A percentile compares a stretch with the other conserved stretches of the same genome.
phyloP scores from a whole-genome alignment of 2,113 vertebrate species.

The Notechis scutatus region DNA sequence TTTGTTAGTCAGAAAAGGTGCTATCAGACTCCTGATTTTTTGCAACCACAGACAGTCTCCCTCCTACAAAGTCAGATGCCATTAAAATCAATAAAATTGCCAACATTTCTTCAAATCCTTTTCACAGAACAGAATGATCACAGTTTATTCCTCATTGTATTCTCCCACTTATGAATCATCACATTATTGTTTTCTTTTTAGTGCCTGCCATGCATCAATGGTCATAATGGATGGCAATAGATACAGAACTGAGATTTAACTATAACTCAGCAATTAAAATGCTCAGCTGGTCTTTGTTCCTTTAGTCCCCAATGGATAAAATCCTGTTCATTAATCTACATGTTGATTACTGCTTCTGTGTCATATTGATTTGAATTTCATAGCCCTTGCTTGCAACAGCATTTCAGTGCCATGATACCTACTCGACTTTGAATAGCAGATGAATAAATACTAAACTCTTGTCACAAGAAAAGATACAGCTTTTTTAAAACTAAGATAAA shows the following conservation, averaged over 20 bases:
- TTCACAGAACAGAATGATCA: constrained; percentile 50
- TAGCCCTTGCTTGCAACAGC: constrained; percentile 50
- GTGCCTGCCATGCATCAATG: constrained; percentile 67
- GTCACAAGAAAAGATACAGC: constrained; percentile 13
- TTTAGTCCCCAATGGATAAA: constrained; percentile 62
- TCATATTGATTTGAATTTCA: constrained; percentile 70
- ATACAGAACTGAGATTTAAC: constrained; percentile 70
- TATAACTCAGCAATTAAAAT: constrained; percentile 77
- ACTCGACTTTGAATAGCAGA: constrained; percentile 29
- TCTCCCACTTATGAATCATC: constrained; percentile 64
- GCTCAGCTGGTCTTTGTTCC: constrained; percentile 71
- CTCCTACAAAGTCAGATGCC: constrained; percentile 15
- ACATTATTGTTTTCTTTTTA: constrained; percentile 67
- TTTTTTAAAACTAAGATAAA: constrained; percentile 18
- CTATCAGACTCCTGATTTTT: background rate
- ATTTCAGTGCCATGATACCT: constrained; percentile 53
- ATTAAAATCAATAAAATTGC: constrained; percentile 45
- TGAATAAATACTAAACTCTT: constrained; percentile 51
- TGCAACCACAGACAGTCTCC: background rate
- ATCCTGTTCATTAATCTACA: constrained; percentile 75
- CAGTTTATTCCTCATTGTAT: constrained; percentile 50
- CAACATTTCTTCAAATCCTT: constrained; percentile 49
- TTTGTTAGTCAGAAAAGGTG: background rate
- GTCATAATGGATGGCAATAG: constrained; percentile 68
- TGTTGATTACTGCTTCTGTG: constrained; percentile 69